Evolutionary conservation across 1,140 invertebrate species (phyloP).

Genomic region (Drosophila yakuba): DNA sequence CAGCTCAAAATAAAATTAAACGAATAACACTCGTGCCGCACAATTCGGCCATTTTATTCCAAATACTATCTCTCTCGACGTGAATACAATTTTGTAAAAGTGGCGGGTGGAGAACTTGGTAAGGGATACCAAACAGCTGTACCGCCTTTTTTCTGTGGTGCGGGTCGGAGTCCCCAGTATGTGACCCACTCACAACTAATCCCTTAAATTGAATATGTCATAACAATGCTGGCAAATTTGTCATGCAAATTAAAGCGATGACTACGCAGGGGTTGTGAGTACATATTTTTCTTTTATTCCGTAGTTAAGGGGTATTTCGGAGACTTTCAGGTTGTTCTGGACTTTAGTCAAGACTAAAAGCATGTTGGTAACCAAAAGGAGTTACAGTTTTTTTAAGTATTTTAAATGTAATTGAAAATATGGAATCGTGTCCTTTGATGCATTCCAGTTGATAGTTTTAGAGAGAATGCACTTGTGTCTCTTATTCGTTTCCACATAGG

Average conservation of each 20-base stretch:
- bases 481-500: background rate
- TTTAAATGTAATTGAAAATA: too few relatives aligned
- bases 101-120: conserved; percentile 19
- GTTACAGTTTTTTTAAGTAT: too few relatives aligned
- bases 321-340: background rate
- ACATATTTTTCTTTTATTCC: conserved; percentile 30
- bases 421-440: too few relatives aligned
- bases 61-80: conserved; percentile 16
- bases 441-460: too few relatives aligned
- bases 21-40: conserved; percentile 30
- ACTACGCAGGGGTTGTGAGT: conserved; percentile 55
- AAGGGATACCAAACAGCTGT: conserved; percentile 44
- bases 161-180: conserved; percentile 2
- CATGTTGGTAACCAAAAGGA: too few relatives aligned
- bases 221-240: conserved; percentile 81
- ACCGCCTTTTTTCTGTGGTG: background rate
- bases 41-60: conserved; percentile 41
- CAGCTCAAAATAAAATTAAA: conserved; percentile 29
- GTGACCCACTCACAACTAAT: conserved; percentile 64
- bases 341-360: too few relatives aligned
- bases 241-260: conserved; percentile 83
- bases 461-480: background rate
- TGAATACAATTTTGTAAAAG: conserved; percentile 25
- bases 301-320: conserved; percentile 20
- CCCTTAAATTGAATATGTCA: conserved; percentile 83